These are phyloP conservation scores for Halcyon badia DNA, from an alignment of 2,797 vertebrate genomes.

Conservation along the genomic window DNA sequence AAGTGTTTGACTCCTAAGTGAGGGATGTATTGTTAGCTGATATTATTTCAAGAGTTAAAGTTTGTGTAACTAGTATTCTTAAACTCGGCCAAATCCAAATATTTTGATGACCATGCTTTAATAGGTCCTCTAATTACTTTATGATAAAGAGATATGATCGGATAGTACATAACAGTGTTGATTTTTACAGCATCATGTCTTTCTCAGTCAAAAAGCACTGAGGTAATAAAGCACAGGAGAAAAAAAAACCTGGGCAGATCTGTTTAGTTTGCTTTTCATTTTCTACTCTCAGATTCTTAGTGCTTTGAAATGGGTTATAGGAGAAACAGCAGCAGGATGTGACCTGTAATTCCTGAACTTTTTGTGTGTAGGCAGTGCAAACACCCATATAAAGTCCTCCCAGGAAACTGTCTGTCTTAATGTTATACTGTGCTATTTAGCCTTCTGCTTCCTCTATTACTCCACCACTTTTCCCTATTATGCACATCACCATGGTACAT, in stretches of 20 bases:
- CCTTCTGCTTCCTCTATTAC: constrained; percentile 17
- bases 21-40: constrained; percentile 3
- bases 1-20: constrained; percentile 15
- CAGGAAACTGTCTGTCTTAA: neutral
- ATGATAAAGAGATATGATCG: neutral
- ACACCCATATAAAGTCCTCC: neutral
- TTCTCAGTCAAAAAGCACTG: neutral
- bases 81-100: neutral
- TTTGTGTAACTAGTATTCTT: constrained; percentile 12
- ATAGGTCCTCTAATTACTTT: neutral
- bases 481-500: neutral
- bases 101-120: constrained; percentile 28
- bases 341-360: neutral
- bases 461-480: neutral
- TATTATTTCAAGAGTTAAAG: constrained; percentile 34
- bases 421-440: neutral
- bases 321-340: neutral
- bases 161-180: neutral
- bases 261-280: constrained; percentile 3
- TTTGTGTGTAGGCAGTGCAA: neutral
- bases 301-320: neutral
- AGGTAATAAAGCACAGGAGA: neutral
- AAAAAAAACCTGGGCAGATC: neutral
- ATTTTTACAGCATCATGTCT: neutral
- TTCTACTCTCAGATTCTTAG: neutral